phyloP scores from a whole-genome alignment of 92 coral and sea anemone species.

The Porites lobata region DNA sequence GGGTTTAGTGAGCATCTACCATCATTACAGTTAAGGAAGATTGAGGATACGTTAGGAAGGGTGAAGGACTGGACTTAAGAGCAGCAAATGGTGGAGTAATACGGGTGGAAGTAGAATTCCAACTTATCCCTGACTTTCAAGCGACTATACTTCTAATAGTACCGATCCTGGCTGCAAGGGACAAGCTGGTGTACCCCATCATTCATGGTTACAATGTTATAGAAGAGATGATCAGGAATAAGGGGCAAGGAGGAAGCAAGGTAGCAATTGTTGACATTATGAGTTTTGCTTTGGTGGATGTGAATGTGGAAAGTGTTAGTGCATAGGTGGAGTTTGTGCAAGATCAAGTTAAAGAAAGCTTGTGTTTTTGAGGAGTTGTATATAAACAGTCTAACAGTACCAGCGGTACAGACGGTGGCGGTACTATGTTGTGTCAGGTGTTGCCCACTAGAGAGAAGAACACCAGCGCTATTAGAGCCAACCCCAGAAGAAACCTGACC shows the following conservation, averaged over 20 bases:
- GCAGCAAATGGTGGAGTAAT: too few species aligned
- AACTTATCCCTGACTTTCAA: too few species aligned
- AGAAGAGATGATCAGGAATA: neutral
- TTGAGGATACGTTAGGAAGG: neutral
- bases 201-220: too few species aligned
- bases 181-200: too few species aligned
- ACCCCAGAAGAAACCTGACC: neutral
- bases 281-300: neutral
- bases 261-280: neutral
- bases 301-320: neutral
- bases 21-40: neutral
- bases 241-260: neutral
- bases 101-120: too few species aligned
- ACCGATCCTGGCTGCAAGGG: too few species aligned
- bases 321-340: neutral
- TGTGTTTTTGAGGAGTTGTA: neutral
- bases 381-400: too few species aligned
- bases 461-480: neutral
- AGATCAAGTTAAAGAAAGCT: neutral
- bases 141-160: too few species aligned
- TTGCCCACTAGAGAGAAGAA: neutral
- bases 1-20: neutral
- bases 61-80: too few species aligned
- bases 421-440: neutral
- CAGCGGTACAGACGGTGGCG: too few species aligned